A percentile compares a stretch with the other conserved stretches of the same genome.
phyloP scores from a whole-genome alignment of 1,140 invertebrate species.

The Parasteatoda tepidariorum region DNA sequence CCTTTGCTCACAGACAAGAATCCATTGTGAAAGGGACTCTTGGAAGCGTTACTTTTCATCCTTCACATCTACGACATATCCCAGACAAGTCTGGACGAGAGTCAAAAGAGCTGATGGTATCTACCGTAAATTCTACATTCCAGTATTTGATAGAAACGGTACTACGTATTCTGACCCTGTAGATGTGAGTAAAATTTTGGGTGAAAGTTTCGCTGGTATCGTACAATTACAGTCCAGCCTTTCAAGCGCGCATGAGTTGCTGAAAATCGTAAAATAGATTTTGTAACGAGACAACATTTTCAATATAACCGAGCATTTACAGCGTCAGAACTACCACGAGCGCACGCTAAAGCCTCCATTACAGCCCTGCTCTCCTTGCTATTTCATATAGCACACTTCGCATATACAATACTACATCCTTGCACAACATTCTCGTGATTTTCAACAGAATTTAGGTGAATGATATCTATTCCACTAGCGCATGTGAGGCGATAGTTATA shows the following conservation, averaged over 20 bases:
- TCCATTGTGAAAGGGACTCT: background rate
- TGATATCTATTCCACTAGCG: background rate
- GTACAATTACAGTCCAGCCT: background rate
- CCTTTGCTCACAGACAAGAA: too few species aligned
- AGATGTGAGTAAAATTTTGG: too few species aligned
- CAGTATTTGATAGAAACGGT: background rate
- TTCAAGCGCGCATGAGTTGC: background rate
- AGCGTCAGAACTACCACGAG: background rate
- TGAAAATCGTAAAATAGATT: background rate
- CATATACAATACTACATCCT: background rate
- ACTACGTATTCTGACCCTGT: too few species aligned
- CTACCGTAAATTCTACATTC: too few species aligned
- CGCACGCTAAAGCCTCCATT: background rate
- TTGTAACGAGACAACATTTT: background rate
- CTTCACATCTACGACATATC: background rate
- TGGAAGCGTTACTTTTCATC: background rate
- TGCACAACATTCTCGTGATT: background rate
- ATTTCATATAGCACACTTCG: background rate
- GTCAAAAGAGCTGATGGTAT: background rate
- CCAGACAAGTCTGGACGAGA: too few species aligned
- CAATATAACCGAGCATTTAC: background rate
- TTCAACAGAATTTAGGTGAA: conserved; percentile 1
- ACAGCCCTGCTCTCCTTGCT: background rate
- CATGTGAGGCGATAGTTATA: conserved; percentile 39
- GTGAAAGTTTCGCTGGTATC: background rate